These are phyloP conservation scores for Dione vanillae DNA, from an alignment of 2,888 invertebrate species.

Conservation along the genomic window DNA sequence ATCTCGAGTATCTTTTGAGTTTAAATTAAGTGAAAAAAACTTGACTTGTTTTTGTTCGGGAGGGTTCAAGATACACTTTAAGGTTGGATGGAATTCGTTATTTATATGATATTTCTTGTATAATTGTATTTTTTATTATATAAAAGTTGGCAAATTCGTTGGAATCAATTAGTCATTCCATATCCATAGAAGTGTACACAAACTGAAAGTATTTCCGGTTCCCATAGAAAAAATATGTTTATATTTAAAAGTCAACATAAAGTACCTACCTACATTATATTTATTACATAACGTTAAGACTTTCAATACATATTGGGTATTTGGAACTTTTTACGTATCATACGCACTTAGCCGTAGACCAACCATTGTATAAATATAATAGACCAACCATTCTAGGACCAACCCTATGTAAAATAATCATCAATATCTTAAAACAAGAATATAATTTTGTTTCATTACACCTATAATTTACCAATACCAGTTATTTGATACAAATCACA, in stretches of 20 bases:
- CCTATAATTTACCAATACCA: constrained; percentile 42
- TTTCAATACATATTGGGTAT: too few species aligned
- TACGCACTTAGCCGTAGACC: too few species aligned
- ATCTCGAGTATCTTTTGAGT: constrained; percentile 84
- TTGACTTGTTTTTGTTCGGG: constrained; percentile 56
- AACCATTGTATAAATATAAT: not conserved
- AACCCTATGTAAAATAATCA: constrained; percentile 1
- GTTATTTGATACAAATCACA: constrained; percentile 45
- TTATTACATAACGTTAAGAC: too few species aligned
- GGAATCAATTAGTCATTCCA: too few species aligned
- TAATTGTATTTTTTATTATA: not conserved
- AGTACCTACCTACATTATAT: too few species aligned
- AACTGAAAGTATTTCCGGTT: too few species aligned
- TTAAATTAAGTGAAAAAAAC: constrained; percentile 83
- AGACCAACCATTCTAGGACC: not conserved
- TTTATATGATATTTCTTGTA: not conserved
- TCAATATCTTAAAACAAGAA: constrained; percentile 16
- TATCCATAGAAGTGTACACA: too few species aligned
- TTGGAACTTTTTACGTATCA: too few species aligned
- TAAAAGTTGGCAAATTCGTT: too few species aligned
- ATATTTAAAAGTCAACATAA: too few species aligned
- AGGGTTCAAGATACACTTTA: constrained; percentile 46
- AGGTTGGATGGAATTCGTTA: constrained; percentile 1
- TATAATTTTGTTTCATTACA: constrained; percentile 40
- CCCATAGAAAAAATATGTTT: too few species aligned